Evolutionary conservation across 2,888 invertebrate genomes (phyloP), one percentile per base, ranked within the genome.

Genomic region (Melanotus villosus): DNA sequence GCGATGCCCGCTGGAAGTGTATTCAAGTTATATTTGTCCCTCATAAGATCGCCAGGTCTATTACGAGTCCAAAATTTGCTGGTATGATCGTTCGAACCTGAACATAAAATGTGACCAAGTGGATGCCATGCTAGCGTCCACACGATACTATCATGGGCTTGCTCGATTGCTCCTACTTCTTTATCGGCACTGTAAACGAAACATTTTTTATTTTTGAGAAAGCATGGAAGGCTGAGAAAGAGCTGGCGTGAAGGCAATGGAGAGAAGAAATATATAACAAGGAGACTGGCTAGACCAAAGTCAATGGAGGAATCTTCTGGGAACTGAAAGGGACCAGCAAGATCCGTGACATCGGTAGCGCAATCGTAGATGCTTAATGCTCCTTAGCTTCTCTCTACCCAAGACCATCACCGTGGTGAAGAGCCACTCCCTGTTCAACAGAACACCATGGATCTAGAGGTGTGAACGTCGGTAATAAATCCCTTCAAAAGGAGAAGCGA

Each of bases 51-150:
- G 16, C 99, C 99, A 0, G 99, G 99, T 52, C 99, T 90, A 86
- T 99, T 99, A 72, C 99, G 88, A 1, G 99, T 98, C 99, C 99
- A 99, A 86, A 99, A 99, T 86, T 99, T 99, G 19, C 93, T 95
- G 21, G 98, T 97, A 81, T 99, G 99, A 86, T 99, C 99, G 86
- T 99, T 99, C n/a, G 99, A 99, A 0, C 99, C 99, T 1, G 99
- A 98, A 81, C 98, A 98, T 30, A 99, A 87, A 78, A 99, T 99
- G 81, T 99, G 99, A 0, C 99, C 99, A 14, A 99, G 87, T 0
- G 99, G 99, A 88, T 99, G 99, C 99, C 99, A 99, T 26, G 98
- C 97, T 81, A 99, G 88, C 10, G 97, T 96, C 99, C 99, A 99
- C 2, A 99, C 98, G 81, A 98, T 98, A 80, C 97, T 97, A 84